Percentiles rank a stretch among this genome's conserved stretches.
These are phyloP conservation scores for Sarotherodon lohbergeri DNA, from an alignment of 2,113 vertebrate species.

Conservation along the genomic window DNA sequence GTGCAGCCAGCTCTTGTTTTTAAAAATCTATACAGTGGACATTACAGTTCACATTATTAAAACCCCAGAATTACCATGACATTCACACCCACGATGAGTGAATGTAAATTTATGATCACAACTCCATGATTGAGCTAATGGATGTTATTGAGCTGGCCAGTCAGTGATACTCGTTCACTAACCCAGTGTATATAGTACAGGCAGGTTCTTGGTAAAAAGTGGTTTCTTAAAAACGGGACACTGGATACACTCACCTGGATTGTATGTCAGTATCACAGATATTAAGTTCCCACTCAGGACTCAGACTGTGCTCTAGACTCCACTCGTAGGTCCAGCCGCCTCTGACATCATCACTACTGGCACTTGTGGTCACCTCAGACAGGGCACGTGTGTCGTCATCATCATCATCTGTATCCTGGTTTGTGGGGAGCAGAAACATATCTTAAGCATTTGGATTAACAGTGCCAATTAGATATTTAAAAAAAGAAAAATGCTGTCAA, in stretches of 20 bases:
- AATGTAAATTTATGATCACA: background rate
- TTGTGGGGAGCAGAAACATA: background rate
- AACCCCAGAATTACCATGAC: background rate
- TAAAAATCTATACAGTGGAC: background rate
- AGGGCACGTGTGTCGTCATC: background rate
- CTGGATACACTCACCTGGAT: conserved; percentile 65
- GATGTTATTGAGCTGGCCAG: background rate
- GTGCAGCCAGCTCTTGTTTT: background rate
- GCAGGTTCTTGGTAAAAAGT: background rate
- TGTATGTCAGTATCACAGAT: conserved; percentile 64
- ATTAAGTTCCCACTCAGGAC: conserved; percentile 72
- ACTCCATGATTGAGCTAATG: background rate
- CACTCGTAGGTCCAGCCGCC: conserved; percentile 58
- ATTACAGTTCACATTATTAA: background rate
- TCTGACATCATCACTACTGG: conserved; percentile 55
- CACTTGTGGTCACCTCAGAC: conserved; percentile 46
- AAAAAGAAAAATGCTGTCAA: background rate
- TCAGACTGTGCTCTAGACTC: conserved; percentile 58
- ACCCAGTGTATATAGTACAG: background rate
- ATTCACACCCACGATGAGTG: background rate
- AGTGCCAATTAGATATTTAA: background rate
- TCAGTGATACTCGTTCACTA: background rate
- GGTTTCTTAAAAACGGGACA: conserved; percentile 17
- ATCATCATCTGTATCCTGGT: conserved; percentile 38
- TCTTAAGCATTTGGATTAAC: background rate